These are phyloP conservation scores for Pristiophorus japonicus DNA, from an alignment of 2,113 vertebrate species.

Conservation along the genomic window DNA sequence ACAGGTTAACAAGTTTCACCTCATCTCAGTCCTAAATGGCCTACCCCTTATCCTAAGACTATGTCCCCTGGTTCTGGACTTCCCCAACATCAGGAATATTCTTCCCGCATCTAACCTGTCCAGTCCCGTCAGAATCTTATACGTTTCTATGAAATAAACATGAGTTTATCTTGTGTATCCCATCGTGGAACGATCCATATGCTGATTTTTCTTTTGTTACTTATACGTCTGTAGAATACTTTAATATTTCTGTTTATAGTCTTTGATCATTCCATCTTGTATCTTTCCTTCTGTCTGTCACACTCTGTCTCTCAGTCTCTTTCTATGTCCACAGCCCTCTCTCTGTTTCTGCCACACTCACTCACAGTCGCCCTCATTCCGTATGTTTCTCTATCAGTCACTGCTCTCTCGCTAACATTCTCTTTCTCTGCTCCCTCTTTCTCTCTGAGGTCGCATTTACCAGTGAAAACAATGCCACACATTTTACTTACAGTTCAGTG, in stretches of 20 bases:
- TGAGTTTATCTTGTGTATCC: neutral
- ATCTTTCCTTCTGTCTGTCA: neutral
- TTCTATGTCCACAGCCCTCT: neutral
- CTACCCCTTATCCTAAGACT: too few species aligned
- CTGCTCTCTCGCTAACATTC: neutral
- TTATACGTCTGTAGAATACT: neutral
- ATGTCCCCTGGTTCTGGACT: too few species aligned
- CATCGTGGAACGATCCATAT: neutral
- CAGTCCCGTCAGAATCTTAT: too few species aligned
- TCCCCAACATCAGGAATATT: too few species aligned
- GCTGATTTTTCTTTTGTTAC: neutral
- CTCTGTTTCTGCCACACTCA: neutral
- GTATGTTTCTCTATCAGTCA: neutral
- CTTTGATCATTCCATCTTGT: neutral
- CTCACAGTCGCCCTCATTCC: neutral
- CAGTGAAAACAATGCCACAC: neutral
- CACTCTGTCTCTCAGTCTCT: neutral
- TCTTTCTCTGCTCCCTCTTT: neutral
- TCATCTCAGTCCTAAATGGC: too few species aligned
- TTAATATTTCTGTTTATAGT: too few species aligned
- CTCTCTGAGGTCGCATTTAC: neutral
- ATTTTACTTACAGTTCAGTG: slow-evolving; percentile 78
- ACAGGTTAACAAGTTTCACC: too few species aligned
- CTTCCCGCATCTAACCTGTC: too few species aligned
- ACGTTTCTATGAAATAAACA: too few species aligned